Percentiles rank a stretch among this genome's conserved stretches.
These are phyloP conservation scores for Pampusana beccarii DNA, from an alignment of 2,113 vertebrate genomes.

Conservation along the genomic window DNA sequence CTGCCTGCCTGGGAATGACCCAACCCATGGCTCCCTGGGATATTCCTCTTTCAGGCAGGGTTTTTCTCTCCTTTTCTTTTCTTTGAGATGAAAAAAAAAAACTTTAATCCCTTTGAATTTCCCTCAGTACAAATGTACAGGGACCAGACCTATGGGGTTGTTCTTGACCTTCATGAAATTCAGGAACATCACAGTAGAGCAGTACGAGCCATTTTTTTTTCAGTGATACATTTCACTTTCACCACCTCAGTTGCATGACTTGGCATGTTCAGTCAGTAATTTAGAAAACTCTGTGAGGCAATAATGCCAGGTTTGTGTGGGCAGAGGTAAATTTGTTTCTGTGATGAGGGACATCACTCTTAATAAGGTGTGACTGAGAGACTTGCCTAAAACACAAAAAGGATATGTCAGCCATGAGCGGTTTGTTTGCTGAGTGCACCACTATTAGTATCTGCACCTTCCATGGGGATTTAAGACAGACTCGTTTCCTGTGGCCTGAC, in stretches of 20 bases:
- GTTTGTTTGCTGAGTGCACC: not conserved
- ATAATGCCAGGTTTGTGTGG: not conserved
- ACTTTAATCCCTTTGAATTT: not conserved
- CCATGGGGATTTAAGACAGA: not conserved
- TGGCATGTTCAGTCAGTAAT: not conserved
- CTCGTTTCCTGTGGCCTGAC: not conserved
- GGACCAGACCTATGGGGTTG: not conserved
- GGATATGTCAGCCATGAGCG: not conserved
- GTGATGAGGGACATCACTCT: not conserved
- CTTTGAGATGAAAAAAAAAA: not conserved
- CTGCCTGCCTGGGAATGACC: not conserved
- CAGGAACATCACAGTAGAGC: not conserved
- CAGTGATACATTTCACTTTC: not conserved
- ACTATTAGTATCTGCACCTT: not conserved
- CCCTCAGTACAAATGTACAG: not conserved
- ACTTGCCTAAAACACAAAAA: not conserved
- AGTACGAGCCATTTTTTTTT: not conserved
- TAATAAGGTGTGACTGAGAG: not conserved
- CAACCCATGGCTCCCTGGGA: not conserved
- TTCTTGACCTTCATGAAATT: not conserved
- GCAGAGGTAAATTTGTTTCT: not conserved
- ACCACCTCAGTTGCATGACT: not conserved
- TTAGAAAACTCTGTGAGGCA: not conserved
- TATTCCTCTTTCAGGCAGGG: not conserved
- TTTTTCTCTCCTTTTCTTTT: not conserved